Conservation (phyloP, 2,797 vertebrate species). For the Anolis apletophallus region DNA sequence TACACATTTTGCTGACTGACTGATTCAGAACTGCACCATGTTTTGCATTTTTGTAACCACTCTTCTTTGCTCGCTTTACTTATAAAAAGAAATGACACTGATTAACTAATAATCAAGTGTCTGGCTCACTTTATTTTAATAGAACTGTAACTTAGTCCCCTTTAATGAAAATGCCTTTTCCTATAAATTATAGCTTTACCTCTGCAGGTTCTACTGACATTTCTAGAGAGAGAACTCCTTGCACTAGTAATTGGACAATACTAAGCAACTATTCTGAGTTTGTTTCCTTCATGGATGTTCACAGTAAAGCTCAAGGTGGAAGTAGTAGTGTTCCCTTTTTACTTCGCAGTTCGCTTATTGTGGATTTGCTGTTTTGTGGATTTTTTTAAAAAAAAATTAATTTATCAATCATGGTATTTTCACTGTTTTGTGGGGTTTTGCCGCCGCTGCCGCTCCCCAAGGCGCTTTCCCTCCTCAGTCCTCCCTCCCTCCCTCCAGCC, state of each 20-base stretch:
- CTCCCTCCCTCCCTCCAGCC: no score
- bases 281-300: neutral
- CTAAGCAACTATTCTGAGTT: neutral
- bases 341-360: no score
- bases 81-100: constrained; percentile 17
- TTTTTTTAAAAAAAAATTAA: no score
- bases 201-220: neutral
- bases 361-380: no score
- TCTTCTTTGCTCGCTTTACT: constrained; percentile 10
- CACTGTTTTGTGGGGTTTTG: no score
- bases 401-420: no score
- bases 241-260: neutral
- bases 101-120: constrained; percentile 24
- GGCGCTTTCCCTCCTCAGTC: no score
- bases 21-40: neutral
- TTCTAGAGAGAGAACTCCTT: neutral
- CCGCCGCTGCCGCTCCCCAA: no score
- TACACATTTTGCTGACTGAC: constrained; percentile 27
- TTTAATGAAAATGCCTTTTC: constrained; percentile 1
- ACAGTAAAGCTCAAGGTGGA: neutral
- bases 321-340: no score
- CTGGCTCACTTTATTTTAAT: constrained; percentile 17
- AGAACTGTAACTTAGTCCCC: neutral
- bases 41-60: constrained; percentile 4
- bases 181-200: neutral